Conservation (phyloP, 1,140 invertebrate genomes). For the Augochlora pura region DNA sequence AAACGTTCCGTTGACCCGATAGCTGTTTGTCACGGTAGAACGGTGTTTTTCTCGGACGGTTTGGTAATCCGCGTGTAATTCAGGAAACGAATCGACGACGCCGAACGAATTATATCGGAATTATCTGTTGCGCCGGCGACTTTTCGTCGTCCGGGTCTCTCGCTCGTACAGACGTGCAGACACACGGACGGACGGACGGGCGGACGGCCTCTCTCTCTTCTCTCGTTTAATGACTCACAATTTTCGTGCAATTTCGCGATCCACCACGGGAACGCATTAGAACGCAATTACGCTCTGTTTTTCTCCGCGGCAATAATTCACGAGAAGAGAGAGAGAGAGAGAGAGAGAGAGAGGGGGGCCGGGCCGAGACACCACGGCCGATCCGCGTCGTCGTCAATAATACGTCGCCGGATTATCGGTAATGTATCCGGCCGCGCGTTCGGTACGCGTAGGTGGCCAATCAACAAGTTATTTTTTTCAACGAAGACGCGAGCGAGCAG, state of each 20-base stretch:
- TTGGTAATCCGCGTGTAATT: not conserved
- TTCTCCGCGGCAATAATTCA: slow-evolving; percentile 47
- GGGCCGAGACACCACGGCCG: slow-evolving; percentile 33
- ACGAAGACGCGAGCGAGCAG: slow-evolving; percentile 40
- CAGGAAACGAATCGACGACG: not conserved
- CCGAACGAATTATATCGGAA: not conserved
- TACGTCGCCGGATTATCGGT: slow-evolving; percentile 38
- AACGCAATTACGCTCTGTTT: slow-evolving; percentile 14
- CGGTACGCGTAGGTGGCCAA: slow-evolving; percentile 55
- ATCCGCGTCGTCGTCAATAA: slow-evolving; percentile 50
- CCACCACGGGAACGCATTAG: not conserved
- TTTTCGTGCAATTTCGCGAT: slow-evolving; percentile 4
- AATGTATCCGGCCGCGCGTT: slow-evolving; percentile 2
- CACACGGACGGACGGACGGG: too few relatives aligned
- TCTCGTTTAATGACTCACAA: not conserved
- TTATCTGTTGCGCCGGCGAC: not conserved
- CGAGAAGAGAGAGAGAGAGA: too few relatives aligned
- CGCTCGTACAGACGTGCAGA: not conserved
- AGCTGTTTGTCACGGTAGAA: not conserved
- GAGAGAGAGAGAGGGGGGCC: too few relatives aligned
- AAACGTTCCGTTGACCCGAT: not conserved
- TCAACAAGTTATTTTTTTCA: slow-evolving; percentile 59
- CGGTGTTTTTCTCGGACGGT: not conserved
- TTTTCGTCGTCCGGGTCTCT: not conserved
- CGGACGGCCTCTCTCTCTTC: too few relatives aligned